These are phyloP conservation scores for Rapana venosa DNA, from an alignment of 2,888 invertebrate species.

Conservation along the genomic window DNA sequence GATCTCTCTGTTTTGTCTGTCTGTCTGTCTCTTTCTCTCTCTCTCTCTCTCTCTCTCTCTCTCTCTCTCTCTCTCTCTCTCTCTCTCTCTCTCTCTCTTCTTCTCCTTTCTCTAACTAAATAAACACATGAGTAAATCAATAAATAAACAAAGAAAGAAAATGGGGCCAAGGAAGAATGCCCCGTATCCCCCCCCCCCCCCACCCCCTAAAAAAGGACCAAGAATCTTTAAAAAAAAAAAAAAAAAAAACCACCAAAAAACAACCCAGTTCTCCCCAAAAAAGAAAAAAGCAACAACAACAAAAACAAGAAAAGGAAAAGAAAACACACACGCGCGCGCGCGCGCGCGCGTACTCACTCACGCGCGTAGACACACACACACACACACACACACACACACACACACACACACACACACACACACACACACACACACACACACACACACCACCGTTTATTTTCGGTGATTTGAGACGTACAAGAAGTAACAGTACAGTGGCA, in stretches of 20 bases:
- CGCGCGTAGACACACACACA: not conserved
- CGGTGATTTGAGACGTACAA: too few species aligned
- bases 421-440: slow-evolving; percentile 11
- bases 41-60: slow-evolving; percentile 8
- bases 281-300: not conserved
- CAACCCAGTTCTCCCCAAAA: too few species aligned
- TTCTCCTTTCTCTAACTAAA: not conserved
- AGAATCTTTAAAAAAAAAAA: not conserved
- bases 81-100: not conserved
- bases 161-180: too few species aligned
- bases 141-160: too few species aligned
- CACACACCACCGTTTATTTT: not conserved
- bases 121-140: too few species aligned
- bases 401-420: slow-evolving; percentile 10
- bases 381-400: not conserved
- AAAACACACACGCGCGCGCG: not conserved
- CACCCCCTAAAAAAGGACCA: not conserved
- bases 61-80: slow-evolving; percentile 2
- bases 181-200: not conserved
- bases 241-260: not conserved
- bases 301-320: not conserved
- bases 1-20: not conserved
- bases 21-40: not conserved
- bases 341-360: not conserved
- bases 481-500: too few species aligned